These are phyloP conservation scores for Battus philenor DNA, from an alignment of 1,140 invertebrate species.

Conservation along the genomic window DNA sequence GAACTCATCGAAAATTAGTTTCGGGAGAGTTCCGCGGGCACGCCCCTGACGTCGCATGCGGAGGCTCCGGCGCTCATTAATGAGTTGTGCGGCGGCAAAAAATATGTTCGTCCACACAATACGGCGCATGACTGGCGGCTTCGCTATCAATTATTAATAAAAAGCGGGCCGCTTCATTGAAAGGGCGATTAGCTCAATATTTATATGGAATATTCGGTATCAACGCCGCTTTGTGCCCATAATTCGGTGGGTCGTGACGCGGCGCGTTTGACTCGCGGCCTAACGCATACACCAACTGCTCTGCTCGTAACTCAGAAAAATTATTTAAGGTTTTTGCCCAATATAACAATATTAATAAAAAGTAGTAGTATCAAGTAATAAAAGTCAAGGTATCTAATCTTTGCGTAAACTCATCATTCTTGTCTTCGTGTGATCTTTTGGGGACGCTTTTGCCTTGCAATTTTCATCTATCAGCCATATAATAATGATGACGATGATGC, in stretches of 20 bases:
- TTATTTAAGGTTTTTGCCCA: too few species aligned
- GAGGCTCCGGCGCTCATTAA: slow-evolving; percentile 46
- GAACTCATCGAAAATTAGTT: slow-evolving; percentile 55
- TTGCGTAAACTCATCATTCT: too few species aligned
- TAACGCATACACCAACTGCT: slow-evolving; percentile 60
- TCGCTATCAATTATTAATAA: slow-evolving; percentile 74
- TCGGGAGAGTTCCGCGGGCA: slow-evolving; percentile 41
- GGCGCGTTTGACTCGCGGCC: slow-evolving; percentile 58
- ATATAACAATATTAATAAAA: too few species aligned
- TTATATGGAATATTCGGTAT: slow-evolving; percentile 76
- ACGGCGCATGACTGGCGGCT: slow-evolving; percentile 71
- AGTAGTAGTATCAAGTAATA: too few species aligned
- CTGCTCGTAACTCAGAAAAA: too few species aligned
- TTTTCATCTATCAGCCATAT: too few species aligned
- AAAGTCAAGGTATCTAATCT: too few species aligned
- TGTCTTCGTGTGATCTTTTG: too few species aligned
- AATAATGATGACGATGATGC: too few species aligned
- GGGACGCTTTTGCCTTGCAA: too few species aligned
- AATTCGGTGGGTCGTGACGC: slow-evolving; percentile 72
- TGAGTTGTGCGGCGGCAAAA: slow-evolving; percentile 64
- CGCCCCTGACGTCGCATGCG: slow-evolving; percentile 39
- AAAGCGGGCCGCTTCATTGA: slow-evolving; percentile 74
- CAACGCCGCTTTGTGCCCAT: slow-evolving; percentile 72
- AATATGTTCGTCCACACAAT: slow-evolving; percentile 64
- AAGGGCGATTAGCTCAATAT: slow-evolving; percentile 76